Conservation (phyloP, 2,797 vertebrate species). For the Hoplostethus mediterraneus region DNA sequence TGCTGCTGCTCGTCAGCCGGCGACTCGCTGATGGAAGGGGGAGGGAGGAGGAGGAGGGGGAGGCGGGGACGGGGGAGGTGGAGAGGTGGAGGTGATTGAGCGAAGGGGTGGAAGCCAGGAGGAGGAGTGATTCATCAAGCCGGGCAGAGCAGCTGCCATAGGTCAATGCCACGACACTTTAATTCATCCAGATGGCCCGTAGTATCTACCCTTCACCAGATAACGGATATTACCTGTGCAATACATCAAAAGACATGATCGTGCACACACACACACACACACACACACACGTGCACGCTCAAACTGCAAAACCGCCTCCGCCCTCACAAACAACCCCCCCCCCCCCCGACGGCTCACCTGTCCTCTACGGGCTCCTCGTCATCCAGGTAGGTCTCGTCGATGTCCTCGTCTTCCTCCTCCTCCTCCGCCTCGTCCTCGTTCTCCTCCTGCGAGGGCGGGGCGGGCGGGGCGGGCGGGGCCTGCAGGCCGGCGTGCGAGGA, state of each 20-base stretch:
- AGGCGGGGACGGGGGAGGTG: background rate
- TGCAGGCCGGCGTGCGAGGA: constrained; percentile 74
- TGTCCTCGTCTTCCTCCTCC: constrained; percentile 85
- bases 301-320: background rate
- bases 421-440: constrained; percentile 88
- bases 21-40: constrained; percentile 64
- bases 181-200: constrained; percentile 71
- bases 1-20: constrained; percentile 79
- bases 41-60: background rate
- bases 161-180: constrained; percentile 68
- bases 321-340: constrained; percentile 5
- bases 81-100: constrained; percentile 44
- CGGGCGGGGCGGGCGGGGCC: constrained; percentile 61
- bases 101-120: constrained; percentile 42
- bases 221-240: background rate
- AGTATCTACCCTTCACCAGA: constrained; percentile 46
- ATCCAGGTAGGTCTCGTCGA: constrained; percentile 75
- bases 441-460: constrained; percentile 75
- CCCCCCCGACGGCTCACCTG: constrained; percentile 70
- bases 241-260: constrained; percentile 35
- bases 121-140: constrained; percentile 66
- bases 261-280: constrained; percentile 15
- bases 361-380: constrained; percentile 71
- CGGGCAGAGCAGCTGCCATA: constrained; percentile 63
- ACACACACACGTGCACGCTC: constrained; percentile 16